phyloP scores from a whole-genome alignment of 2,797 vertebrate species.

The Amphiprion clarkii region DNA sequence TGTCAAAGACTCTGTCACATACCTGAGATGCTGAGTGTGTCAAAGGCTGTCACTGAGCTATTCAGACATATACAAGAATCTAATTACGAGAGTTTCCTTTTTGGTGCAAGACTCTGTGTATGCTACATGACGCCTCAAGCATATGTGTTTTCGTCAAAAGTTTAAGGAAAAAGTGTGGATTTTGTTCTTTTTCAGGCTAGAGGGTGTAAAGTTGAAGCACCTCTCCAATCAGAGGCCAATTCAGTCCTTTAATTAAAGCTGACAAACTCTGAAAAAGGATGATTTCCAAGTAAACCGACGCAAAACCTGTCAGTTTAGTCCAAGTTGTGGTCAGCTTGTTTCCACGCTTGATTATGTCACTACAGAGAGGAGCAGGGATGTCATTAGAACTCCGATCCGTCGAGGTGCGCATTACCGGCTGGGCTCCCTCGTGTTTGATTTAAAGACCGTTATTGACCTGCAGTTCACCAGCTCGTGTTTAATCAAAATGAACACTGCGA shows the following conservation, averaged over 20 bases:
- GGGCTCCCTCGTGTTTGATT: slow-evolving; percentile 51
- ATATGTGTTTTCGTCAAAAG: background rate
- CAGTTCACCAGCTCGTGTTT: slow-evolving; percentile 65
- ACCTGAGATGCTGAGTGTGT: background rate
- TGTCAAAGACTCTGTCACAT: slow-evolving; percentile 16
- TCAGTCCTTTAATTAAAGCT: slow-evolving; percentile 9
- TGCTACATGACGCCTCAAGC: background rate
- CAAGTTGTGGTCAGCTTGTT: slow-evolving; percentile 48
- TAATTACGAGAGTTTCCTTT: slow-evolving; percentile 5
- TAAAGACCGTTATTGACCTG: slow-evolving; percentile 67
- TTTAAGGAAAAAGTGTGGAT: slow-evolving; percentile 1
- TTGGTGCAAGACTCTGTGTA: background rate
- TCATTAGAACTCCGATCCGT: slow-evolving; percentile 37
- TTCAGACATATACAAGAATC: background rate
- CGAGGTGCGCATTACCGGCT: slow-evolving; percentile 40
- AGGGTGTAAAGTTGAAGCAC: background rate
- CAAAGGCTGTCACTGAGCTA: background rate
- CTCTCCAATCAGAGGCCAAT: background rate
- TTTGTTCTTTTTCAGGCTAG: background rate
- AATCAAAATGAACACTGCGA: slow-evolving; percentile 72
- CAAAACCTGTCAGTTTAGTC: slow-evolving; percentile 39
- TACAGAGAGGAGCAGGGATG: slow-evolving; percentile 18
- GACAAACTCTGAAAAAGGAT: slow-evolving; percentile 8
- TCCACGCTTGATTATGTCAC: slow-evolving; percentile 47
- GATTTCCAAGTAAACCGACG: slow-evolving; percentile 23